Evolutionary conservation across 2,888 invertebrate species (phyloP), one percentile per base, ranked within the genome.

Genomic region (Blastobasis lacticolella): DNA sequence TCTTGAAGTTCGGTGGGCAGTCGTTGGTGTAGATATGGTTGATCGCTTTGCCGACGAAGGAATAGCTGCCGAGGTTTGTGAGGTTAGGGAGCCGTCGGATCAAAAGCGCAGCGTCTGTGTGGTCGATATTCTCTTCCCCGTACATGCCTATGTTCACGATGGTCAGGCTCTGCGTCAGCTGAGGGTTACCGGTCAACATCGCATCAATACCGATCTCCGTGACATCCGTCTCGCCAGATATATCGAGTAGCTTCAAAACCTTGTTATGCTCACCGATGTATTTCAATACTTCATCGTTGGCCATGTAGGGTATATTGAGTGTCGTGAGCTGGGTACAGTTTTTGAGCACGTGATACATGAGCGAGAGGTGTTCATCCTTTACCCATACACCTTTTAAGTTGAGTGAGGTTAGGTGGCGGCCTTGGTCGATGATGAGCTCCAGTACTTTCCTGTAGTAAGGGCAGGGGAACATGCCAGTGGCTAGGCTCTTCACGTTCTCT

Each of bases 321-420:
- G 89, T 90, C 4, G 90, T 90, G 49, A 93, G 71, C 63, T 90
- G 83, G n/a, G 79, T 84, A 47, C 92, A 83, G 60, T 90, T 90
- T 60, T 88, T 85, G 6, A 93, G 84, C 38, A 92, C 74, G 38
- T 90, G 83, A 56, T 90, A 91, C 81, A 93, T 86, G 8, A 91
- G 85, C 52, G 89, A 78, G 64, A 93, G 88, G 61, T 92, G 90
- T 57, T 93, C 93, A 49, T 92, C 93, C 72, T 92, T 91, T 45
- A 92, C 91, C 93, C 93, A 93, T 40, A 93, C 91, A 9, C 93
- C 93, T 81, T 93, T 93, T 52, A 93, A 77, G 75, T 93, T 93
- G 49, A 93, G 87, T 41, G 90, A 78, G 46, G 91, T 90, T 59
- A 93, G 66, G 38, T 92, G 91, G 6, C 82, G 88, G 6, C 93